Evolutionary conservation across 2,113 vertebrate species (phyloP).

Genomic region (Regulus satrapa): DNA sequence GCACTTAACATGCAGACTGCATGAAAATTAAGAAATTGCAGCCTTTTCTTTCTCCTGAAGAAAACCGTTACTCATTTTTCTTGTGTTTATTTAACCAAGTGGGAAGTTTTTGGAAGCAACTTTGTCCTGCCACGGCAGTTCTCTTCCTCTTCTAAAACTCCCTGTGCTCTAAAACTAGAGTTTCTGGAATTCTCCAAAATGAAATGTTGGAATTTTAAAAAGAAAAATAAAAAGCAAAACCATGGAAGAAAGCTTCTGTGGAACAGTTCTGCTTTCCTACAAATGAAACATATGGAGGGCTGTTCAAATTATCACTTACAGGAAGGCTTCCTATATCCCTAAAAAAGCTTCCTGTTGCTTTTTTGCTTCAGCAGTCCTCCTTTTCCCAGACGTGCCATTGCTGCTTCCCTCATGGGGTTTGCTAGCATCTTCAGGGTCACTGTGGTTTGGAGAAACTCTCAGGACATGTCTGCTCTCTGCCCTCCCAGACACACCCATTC

Average conservation of each 20-base stretch:
- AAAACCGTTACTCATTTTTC: neutral
- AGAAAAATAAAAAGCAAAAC: neutral
- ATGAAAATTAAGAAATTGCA: neutral
- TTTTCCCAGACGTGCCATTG: neutral
- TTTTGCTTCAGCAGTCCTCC: neutral
- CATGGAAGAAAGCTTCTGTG: neutral
- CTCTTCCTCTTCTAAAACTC: neutral
- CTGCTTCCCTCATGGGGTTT: neutral
- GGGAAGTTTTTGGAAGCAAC: neutral
- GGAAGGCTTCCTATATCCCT: neutral
- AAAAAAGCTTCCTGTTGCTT: neutral
- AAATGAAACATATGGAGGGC: neutral
- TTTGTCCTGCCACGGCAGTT: neutral
- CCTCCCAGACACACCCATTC: accelerated
- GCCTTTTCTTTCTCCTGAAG: neutral
- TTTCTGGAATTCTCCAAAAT: neutral
- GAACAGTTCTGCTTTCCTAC: neutral
- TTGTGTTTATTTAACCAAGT: neutral
- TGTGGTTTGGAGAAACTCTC: neutral
- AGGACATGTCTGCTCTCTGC: neutral
- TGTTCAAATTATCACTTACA: neutral
- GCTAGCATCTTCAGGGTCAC: neutral
- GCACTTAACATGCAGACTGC: neutral
- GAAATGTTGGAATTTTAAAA: neutral
- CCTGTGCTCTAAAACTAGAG: neutral